phyloP scores from a whole-genome alignment of 2,113 vertebrate species.

The Amblyopsis rosae region DNA sequence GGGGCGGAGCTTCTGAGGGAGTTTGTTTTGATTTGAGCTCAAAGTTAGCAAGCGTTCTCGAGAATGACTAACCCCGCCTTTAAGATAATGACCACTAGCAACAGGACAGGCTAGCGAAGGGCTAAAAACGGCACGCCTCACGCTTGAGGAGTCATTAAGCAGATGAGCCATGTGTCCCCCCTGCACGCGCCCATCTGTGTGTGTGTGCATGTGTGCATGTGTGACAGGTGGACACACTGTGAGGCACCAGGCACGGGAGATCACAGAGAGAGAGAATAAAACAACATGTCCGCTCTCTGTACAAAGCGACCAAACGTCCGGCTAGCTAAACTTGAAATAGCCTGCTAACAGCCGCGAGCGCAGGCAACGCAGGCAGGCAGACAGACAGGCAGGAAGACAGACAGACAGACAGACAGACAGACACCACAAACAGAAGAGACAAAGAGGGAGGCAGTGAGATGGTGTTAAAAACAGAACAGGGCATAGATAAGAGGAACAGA shows the following conservation, averaged over 20 bases:
- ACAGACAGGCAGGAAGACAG: no score
- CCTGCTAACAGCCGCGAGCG: constrained; percentile 58
- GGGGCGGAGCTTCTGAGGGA: no score
- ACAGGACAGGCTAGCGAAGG: background rate
- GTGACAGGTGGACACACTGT: constrained; percentile 59
- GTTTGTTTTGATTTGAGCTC: no score
- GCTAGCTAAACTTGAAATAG: constrained; percentile 46
- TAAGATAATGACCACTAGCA: background rate
- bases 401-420: no score
- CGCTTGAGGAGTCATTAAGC: constrained; percentile 38
- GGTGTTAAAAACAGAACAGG: constrained; percentile 5
- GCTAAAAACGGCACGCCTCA: constrained; percentile 2
- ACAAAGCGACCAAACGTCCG: constrained; percentile 38
- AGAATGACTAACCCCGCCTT: no score
- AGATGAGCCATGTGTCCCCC: constrained; percentile 35
- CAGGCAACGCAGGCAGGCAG: background rate
- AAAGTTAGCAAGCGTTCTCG: no score
- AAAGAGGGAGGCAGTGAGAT: constrained; percentile 20
- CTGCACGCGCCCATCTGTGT: constrained; percentile 47
- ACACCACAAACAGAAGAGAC: constrained; percentile 30
- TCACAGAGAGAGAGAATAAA: constrained; percentile 26
- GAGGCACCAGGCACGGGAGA: constrained; percentile 49
- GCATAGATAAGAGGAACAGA: constrained; percentile 18
- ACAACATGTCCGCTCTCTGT: constrained; percentile 45
- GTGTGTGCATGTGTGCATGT: constrained; percentile 16